phyloP scores from a whole-genome alignment of 2,797 vertebrate genomes.

The Gorsachius magnificus region DNA sequence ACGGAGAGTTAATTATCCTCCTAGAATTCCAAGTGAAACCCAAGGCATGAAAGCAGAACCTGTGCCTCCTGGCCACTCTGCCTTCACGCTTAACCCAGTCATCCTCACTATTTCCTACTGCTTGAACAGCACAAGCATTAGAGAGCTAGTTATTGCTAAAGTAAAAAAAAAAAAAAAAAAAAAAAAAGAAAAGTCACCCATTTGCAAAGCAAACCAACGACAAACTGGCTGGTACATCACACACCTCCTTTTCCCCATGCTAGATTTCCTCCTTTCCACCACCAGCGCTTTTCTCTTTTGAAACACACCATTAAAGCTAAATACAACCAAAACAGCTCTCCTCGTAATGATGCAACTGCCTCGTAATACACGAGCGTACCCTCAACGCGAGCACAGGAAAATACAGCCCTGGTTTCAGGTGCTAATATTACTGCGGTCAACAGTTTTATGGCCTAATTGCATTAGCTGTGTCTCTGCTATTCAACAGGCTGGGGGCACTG shows the following conservation, averaged over 20 bases:
- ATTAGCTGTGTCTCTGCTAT: background rate
- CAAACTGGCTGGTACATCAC: background rate
- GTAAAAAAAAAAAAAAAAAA: background rate
- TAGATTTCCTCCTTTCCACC: background rate
- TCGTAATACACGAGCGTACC: rapidly evolving
- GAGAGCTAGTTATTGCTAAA: background rate
- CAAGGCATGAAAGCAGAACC: background rate
- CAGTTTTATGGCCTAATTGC: background rate
- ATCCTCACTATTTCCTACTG: background rate
- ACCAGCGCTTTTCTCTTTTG: background rate
- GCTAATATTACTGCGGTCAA: background rate
- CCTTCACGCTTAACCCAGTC: background rate
- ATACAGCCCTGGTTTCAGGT: background rate
- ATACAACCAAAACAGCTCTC: background rate
- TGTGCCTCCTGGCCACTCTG: background rate
- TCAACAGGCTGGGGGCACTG: background rate
- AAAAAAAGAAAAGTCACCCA: background rate
- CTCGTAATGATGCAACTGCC: background rate
- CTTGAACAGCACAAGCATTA: background rate
- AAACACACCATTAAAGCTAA: background rate
- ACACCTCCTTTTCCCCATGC: background rate
- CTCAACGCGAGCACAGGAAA: background rate
- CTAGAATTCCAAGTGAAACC: background rate
- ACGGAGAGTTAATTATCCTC: rapidly evolving
- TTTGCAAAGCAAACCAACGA: background rate